Conservation (phyloP, 2,888 invertebrate species). For the Rutpela maculata region DNA sequence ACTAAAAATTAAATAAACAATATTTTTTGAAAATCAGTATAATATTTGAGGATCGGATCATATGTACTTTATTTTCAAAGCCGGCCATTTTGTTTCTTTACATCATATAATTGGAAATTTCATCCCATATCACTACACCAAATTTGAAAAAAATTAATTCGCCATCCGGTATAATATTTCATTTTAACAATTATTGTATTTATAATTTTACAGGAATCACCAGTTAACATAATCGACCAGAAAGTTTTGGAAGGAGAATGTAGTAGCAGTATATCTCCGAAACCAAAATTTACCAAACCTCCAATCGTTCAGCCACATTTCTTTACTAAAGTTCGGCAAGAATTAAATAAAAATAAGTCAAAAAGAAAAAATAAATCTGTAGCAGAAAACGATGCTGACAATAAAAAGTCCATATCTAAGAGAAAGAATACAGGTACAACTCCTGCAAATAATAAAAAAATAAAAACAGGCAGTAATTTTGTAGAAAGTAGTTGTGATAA, state of each 20-base stretch:
- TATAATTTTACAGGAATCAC: constrained; percentile 37
- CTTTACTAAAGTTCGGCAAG: constrained; percentile 13
- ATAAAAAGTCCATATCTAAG: constrained; percentile 18
- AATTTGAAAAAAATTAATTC: too few relatives aligned
- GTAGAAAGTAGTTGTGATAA: constrained; percentile 2
- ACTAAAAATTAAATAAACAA: too few relatives aligned
- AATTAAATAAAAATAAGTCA: not conserved
- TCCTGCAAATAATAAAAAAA: constrained; percentile 29
- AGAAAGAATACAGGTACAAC: constrained; percentile 22
- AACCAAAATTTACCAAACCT: constrained; percentile 53
- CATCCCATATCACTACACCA: too few relatives aligned
- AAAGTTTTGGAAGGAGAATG: not conserved
- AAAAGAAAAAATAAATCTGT: not conserved
- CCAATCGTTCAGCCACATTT: constrained; percentile 61
- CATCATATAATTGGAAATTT: too few relatives aligned
- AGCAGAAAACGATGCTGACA: constrained; percentile 13
- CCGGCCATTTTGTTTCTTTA: too few relatives aligned
- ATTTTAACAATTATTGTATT: too few relatives aligned
- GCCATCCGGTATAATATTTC: too few relatives aligned
- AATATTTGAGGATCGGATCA: too few relatives aligned
- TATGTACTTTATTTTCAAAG: too few relatives aligned
- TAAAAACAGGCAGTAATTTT: constrained; percentile 24
- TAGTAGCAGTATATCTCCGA: not conserved
- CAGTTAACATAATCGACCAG: not conserved
- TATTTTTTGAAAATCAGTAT: too few relatives aligned